These are phyloP conservation scores for Laupala kohalensis DNA, from an alignment of 1,140 invertebrate species.

Conservation along the genomic window DNA sequence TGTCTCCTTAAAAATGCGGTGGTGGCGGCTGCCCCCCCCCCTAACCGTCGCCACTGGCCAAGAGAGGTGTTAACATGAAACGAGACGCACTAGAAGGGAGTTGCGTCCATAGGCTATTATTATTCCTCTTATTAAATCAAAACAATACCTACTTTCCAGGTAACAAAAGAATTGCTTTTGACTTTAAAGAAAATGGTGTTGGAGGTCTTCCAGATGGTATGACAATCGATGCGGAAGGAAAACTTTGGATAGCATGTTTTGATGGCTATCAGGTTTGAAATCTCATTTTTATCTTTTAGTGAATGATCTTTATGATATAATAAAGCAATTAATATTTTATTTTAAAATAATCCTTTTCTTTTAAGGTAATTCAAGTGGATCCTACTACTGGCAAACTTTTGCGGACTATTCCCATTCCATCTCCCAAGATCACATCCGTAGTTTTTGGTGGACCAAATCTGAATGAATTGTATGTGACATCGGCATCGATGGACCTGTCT, in stretches of 20 bases:
- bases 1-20: too few species aligned
- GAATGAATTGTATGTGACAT: conserved; percentile 22
- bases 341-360: neutral
- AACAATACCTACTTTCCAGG: conserved; percentile 16
- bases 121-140: neutral
- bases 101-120: neutral
- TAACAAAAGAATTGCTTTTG: conserved; percentile 20
- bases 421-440: conserved; percentile 29
- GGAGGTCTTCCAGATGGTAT: conserved; percentile 29
- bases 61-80: too few species aligned
- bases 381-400: conserved; percentile 24
- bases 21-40: too few species aligned
- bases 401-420: conserved; percentile 25
- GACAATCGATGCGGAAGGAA: conserved; percentile 28
- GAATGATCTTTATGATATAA: neutral
- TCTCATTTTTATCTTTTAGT: neutral
- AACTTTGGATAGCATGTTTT: conserved; percentile 29
- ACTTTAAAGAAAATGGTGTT: conserved; percentile 19
- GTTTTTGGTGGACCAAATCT: conserved; percentile 36
- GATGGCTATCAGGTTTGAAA: conserved; percentile 16
- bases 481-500: conserved; percentile 6
- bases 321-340: neutral
- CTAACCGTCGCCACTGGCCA: too few species aligned
- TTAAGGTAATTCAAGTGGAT: conserved; percentile 18
- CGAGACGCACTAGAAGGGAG: too few species aligned